Percentiles rank a stretch among this genome's conserved stretches.
phyloP scores from a whole-genome alignment of 2,113 vertebrate species.

The Crotophaga sulcirostris region DNA sequence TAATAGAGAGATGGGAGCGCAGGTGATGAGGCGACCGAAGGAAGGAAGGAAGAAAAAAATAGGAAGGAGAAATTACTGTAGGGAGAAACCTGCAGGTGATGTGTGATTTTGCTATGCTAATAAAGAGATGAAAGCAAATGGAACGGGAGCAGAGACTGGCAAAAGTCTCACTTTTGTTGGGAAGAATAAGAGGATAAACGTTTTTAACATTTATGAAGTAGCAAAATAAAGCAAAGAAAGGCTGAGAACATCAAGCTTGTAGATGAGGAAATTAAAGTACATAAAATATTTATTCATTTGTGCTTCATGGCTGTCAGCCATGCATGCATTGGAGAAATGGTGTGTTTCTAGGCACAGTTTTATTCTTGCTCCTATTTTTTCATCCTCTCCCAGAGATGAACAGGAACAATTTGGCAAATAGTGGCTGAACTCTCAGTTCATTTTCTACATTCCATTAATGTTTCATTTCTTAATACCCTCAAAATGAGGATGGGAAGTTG shows the following conservation, averaged over 20 bases:
- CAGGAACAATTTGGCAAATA: slow-evolving; percentile 38
- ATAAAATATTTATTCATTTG: slow-evolving; percentile 72
- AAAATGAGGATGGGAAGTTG: slow-evolving; percentile 28
- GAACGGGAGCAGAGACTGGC: slow-evolving; percentile 1
- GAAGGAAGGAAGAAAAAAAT: neutral
- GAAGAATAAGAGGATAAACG: slow-evolving; percentile 36
- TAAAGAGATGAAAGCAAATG: slow-evolving; percentile 38
- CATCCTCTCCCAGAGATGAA: neutral
- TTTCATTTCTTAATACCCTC: slow-evolving; percentile 58
- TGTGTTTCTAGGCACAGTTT: slow-evolving; percentile 29
- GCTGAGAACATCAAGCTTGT: slow-evolving; percentile 39
- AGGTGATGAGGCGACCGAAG: neutral
- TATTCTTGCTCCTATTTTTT: neutral
- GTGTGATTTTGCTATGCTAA: slow-evolving; percentile 50
- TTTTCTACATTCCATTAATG: slow-evolving; percentile 55
- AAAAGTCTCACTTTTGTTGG: slow-evolving; percentile 15
- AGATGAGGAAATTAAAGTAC: slow-evolving; percentile 75
- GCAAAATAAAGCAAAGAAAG: slow-evolving; percentile 63
- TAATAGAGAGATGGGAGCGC: neutral
- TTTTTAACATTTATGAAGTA: slow-evolving; percentile 54
- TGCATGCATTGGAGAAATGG: neutral
- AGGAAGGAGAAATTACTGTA: slow-evolving; percentile 27
- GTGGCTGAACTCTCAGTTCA: neutral
- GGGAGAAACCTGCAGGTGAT: slow-evolving; percentile 41
- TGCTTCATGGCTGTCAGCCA: slow-evolving; percentile 49